A percentile compares a stretch with the other conserved stretches of the same genome.
Evolutionary conservation across 2,113 vertebrate genomes (phyloP).

Genomic region (Poicephalus gulielmi): DNA sequence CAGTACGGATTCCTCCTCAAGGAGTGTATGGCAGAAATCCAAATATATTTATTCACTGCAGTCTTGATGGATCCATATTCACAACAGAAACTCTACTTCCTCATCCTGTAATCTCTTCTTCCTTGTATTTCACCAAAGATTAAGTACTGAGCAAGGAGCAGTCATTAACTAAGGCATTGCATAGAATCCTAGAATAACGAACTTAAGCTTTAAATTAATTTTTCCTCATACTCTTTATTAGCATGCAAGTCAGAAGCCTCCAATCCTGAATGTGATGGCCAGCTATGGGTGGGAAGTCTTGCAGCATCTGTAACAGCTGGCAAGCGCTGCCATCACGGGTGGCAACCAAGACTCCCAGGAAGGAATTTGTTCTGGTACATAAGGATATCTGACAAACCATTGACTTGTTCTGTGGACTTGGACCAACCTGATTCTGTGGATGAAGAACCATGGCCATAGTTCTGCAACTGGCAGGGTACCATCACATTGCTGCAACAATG

Average conservation of each 20-base stretch:
- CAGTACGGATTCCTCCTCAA: not conserved
- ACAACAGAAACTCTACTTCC: not conserved
- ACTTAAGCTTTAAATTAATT: not conserved
- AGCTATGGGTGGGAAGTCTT: not conserved
- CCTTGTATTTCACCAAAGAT: not conserved
- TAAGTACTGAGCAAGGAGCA: not conserved
- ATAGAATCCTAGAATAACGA: fast-evolving
- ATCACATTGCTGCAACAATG: not conserved
- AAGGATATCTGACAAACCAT: not conserved
- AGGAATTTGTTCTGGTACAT: not conserved
- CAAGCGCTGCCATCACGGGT: fast-evolving
- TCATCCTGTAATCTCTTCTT: not conserved
- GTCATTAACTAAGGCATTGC: not conserved
- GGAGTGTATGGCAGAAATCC: not conserved
- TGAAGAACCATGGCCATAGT: fast-evolving
- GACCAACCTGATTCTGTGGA: not conserved
- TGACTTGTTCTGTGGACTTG: not conserved
- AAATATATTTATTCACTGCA: not conserved
- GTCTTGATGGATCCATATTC: not conserved
- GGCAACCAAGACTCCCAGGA: fast-evolving
- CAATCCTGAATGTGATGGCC: not conserved
- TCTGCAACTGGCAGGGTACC: not conserved
- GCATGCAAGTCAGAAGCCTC: not conserved
- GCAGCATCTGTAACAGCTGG: not conserved
- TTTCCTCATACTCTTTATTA: not conserved